Percentiles rank a stretch among this genome's conserved stretches.
Evolutionary conservation across 1,140 invertebrate genomes (phyloP).

Genomic region (Stenopsyche tienmushanensis): DNA sequence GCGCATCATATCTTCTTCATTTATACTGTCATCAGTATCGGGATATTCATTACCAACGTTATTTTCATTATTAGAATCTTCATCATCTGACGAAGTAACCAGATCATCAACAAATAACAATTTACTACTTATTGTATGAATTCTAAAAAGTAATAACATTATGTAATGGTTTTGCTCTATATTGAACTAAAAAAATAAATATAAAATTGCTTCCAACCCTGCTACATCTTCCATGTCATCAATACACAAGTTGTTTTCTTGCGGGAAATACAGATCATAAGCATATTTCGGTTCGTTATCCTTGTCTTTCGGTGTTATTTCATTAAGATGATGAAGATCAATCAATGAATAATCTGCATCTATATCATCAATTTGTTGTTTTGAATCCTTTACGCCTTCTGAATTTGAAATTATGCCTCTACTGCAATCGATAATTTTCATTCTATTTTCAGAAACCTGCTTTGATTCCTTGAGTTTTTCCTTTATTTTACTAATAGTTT

Average conservation of each 20-base stretch:
- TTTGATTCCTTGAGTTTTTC: constrained; percentile 20
- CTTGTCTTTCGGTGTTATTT: constrained; percentile 32
- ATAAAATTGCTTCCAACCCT: constrained; percentile 45
- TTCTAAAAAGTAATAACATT: constrained; percentile 46
- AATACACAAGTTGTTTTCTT: constrained; percentile 56
- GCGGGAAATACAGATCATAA: constrained; percentile 58
- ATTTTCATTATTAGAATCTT: constrained; percentile 62
- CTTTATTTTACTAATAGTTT: constrained; percentile 18
- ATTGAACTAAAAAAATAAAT: too few species aligned
- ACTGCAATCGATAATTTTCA: constrained; percentile 34
- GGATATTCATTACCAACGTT: constrained; percentile 62
- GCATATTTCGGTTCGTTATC: constrained; percentile 49
- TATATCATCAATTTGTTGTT: constrained; percentile 30
- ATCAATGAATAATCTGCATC: constrained; percentile 47
- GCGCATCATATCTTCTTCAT: constrained; percentile 57
- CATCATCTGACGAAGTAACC: constrained; percentile 51
- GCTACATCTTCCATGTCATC: constrained; percentile 56
- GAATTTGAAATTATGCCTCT: constrained; percentile 42
- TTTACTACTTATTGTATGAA: constrained; percentile 53
- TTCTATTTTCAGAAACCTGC: constrained; percentile 18
- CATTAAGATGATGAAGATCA: constrained; percentile 46
- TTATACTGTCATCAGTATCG: constrained; percentile 56
- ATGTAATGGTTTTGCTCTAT: neutral
- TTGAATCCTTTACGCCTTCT: constrained; percentile 41
- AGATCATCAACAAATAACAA: constrained; percentile 52